Evolutionary conservation across 2,113 vertebrate species (phyloP).

Genomic region (Casuarius casuarius): DNA sequence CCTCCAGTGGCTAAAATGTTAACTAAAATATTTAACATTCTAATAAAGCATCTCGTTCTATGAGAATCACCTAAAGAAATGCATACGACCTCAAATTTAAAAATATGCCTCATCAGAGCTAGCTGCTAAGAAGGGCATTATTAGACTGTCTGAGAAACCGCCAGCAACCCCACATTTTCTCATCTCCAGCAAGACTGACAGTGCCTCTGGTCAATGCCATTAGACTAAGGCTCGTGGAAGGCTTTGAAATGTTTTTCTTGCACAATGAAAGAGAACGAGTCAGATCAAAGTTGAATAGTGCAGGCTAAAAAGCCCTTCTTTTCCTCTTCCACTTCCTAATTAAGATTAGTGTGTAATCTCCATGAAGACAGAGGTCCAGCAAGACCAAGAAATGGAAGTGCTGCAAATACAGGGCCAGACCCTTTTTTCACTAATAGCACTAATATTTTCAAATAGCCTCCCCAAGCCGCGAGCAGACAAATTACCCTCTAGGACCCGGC

Average conservation of each 20-base stretch:
- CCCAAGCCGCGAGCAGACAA: constrained; percentile 6
- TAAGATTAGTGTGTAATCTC: constrained; percentile 68
- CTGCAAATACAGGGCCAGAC: constrained; percentile 12
- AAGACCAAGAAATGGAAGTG: constrained; percentile 18
- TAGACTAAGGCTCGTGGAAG: constrained; percentile 37
- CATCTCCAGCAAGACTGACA: constrained; percentile 15
- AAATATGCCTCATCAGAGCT: background rate
- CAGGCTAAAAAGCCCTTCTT: constrained; percentile 44
- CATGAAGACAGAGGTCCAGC: constrained; percentile 26
- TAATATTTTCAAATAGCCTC: constrained; percentile 23
- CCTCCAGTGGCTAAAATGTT: background rate
- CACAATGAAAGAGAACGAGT: constrained; percentile 43
- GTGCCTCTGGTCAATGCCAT: constrained; percentile 64
- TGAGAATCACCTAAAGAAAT: constrained; percentile 1
- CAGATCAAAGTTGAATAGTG: constrained; percentile 63
- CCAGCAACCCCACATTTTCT: background rate
- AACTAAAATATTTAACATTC: background rate
- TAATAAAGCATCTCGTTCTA: background rate
- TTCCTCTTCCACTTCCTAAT: constrained; percentile 68
- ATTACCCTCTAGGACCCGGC: background rate
- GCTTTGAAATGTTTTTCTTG: constrained; percentile 61
- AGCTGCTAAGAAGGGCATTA: background rate
- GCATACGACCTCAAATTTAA: background rate
- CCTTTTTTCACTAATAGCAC: constrained; percentile 39
- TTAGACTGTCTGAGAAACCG: background rate